Evolutionary conservation across 2,797 vertebrate species (phyloP).

Genomic region (Rhynchonycteris naso): DNA sequence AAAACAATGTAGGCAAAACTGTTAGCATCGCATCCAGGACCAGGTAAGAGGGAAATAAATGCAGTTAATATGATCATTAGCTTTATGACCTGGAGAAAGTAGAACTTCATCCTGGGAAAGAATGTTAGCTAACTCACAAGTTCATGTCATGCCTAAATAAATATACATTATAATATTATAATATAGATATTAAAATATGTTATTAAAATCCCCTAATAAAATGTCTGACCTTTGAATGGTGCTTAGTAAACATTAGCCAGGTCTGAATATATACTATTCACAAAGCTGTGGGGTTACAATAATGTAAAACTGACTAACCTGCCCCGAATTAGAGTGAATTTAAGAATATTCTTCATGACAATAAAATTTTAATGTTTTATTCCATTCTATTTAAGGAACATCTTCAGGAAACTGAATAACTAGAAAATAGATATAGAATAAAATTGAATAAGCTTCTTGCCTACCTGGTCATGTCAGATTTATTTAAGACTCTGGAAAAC

Average conservation of each 20-base stretch:
- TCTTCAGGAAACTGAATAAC: neutral
- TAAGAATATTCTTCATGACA: neutral
- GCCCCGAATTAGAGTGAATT: neutral
- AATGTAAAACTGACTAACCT: neutral
- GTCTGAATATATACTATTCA: neutral
- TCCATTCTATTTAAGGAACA: neutral
- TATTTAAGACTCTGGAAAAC: neutral
- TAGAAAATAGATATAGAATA: neutral
- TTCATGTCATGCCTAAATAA: neutral
- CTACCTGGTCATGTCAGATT: neutral
- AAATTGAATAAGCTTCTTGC: neutral
- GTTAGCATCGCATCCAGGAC: neutral
- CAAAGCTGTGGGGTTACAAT: neutral
- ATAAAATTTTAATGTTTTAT: neutral
- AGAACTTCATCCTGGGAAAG: neutral
- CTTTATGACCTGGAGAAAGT: neutral
- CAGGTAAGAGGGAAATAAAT: neutral
- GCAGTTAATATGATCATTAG: neutral
- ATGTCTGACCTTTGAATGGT: neutral
- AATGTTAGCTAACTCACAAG: neutral
- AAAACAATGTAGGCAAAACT: neutral
- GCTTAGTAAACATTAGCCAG: neutral
- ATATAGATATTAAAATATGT: neutral
- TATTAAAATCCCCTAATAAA: neutral
- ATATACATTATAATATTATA: neutral